Base-by-base conservation (phyloP, 2,888 invertebrate genomes). In the Icerya purchasi region DNA sequence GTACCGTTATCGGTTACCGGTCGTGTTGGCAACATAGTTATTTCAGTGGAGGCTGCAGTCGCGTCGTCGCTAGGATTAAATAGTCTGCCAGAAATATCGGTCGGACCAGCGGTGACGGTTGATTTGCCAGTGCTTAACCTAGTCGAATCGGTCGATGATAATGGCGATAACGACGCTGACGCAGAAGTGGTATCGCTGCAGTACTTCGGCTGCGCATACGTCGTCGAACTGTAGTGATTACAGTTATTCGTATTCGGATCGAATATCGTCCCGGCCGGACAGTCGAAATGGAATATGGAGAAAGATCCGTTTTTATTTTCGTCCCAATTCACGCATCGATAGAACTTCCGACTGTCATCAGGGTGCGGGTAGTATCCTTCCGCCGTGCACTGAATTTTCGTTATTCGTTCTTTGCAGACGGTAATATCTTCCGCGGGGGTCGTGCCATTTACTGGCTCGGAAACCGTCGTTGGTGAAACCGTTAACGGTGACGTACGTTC, bases 311-410 rank as follows among this genome's bases (percentile, higher is more conserved):
- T 77, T 61, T 69, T 66, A 63, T 75, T 72, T 8, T 75, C 75
- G 66, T 77, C 75, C 76, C 77, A 77, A 68, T 78, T 77, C 8
- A 85, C 84, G 70, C 87, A 87, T 64, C 86, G 77, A 68, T 84
- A 84, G 72, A 86, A 87, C 69, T 81, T 83, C 62, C 75, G 79
- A 68, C 86, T 87, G 67, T 86, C 77, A 53, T 72, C 72, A 50
- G 76, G 73, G 70, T 86, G 80, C 18, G 80, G 78, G 67, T 81
- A 77, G 69, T 84, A 87, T 56, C 87, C 87, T 69, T 83, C 82
- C 64, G 72, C 69, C n/a, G 70, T 72, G 68, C 84, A 84, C 63
- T 66, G 62, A 66, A 68, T 63, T 64, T 64, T 59, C 18, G 57
- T 62, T 49, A 57, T 58, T 49, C 63, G 63, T 56, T 65, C 65